Conservation (phyloP, 2,888 invertebrate species). For the Vannuccia rotundouncinata region DNA sequence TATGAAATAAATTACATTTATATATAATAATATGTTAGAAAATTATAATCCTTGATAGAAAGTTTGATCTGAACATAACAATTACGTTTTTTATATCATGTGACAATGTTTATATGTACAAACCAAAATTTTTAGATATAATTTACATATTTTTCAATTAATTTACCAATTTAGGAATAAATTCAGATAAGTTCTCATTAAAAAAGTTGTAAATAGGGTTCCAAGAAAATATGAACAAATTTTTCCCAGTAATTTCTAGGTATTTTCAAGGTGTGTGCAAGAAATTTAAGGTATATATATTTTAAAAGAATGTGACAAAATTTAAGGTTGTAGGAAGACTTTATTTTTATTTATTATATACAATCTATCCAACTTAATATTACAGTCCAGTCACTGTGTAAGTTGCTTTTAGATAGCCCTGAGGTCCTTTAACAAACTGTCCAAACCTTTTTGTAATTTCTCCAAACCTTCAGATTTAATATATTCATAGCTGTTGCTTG, state of each 20-base stretch:
- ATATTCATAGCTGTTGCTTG: background rate
- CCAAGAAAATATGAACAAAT: background rate
- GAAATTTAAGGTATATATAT: background rate
- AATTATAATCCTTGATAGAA: too few relatives aligned
- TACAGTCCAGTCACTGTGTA: background rate
- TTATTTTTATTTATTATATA: background rate
- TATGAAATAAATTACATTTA: too few relatives aligned
- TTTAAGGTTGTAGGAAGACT: background rate
- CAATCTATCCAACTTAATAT: background rate
- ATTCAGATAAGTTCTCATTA: too few relatives aligned
- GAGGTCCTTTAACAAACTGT: conserved; percentile 8
- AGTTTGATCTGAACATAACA: too few relatives aligned
- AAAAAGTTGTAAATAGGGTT: too few relatives aligned
- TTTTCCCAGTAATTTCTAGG: background rate
- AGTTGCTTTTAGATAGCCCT: background rate
- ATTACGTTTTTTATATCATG: too few relatives aligned
- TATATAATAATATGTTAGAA: too few relatives aligned
- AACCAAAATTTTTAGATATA: too few relatives aligned
- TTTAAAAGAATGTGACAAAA: background rate
- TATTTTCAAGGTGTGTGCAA: background rate
- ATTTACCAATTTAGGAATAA: too few relatives aligned
- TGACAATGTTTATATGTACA: too few relatives aligned
- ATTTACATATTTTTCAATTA: too few relatives aligned
- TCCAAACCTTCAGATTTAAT: background rate
- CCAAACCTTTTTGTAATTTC: background rate